Percentiles rank a stretch among this genome's conserved stretches.
phyloP scores from a whole-genome alignment of 2,113 vertebrate genomes.

The Salminus brasiliensis region DNA sequence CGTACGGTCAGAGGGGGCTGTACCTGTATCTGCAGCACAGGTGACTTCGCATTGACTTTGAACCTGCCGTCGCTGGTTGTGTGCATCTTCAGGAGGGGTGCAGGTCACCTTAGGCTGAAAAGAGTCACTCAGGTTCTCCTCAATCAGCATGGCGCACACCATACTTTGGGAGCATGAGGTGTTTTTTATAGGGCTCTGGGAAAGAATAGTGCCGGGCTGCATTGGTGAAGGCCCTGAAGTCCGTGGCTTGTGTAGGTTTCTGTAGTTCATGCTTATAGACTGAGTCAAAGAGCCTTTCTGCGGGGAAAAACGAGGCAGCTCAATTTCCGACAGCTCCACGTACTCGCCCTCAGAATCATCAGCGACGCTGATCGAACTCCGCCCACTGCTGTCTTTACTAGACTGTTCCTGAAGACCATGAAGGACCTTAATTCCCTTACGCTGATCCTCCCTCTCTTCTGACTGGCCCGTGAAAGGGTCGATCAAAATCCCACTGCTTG shows the following conservation, averaged over 20 bases:
- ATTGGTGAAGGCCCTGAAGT: conserved; percentile 41
- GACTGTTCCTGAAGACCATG: conserved; percentile 30
- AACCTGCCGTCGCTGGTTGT: conserved; percentile 1
- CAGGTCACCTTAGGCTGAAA: conserved; percentile 32
- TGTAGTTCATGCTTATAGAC: conserved; percentile 69
- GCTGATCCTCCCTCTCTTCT: conserved; percentile 2
- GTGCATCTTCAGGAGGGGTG: background rate
- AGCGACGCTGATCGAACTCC: conserved; percentile 31
- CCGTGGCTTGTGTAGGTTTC: conserved; percentile 65
- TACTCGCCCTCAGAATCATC: conserved; percentile 82
- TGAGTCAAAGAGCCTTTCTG: conserved; percentile 77
- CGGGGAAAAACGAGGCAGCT: conserved; percentile 75
- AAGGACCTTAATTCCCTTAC: conserved; percentile 33
- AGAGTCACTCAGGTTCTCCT: conserved; percentile 58
- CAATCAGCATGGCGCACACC: conserved; percentile 52
- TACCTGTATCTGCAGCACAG: conserved; percentile 48
- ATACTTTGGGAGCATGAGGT: conserved; percentile 58
- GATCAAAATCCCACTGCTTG: conserved; percentile 20
- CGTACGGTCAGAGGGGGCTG: background rate
- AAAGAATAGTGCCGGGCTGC: conserved; percentile 43
- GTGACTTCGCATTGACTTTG: background rate
- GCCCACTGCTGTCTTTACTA: conserved; percentile 53
- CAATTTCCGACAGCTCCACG: conserved; percentile 77
- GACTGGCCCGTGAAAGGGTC: background rate
- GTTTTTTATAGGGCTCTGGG: conserved; percentile 38